These are phyloP conservation scores for Diogma glabrata DNA, from an alignment of 2,888 invertebrate genomes.

Conservation along the genomic window DNA sequence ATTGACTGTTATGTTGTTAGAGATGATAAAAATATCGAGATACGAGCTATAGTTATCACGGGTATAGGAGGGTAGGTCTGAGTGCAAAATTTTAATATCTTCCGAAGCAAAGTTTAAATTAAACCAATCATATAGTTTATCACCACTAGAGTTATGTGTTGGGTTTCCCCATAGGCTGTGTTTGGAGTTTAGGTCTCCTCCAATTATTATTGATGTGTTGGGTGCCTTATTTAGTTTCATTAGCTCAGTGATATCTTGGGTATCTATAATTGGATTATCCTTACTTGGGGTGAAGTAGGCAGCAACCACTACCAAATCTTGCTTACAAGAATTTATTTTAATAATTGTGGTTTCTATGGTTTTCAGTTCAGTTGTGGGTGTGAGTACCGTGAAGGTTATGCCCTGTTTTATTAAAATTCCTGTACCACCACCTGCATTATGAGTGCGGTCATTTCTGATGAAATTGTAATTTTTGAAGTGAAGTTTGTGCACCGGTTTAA, in stretches of 20 bases:
- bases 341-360: neutral
- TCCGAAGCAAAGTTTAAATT: neutral
- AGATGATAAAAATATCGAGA: neutral
- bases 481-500: neutral
- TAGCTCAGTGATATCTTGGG: neutral
- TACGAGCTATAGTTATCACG: neutral
- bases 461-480: neutral
- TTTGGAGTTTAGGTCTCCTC: neutral
- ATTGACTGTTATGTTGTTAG: neutral
- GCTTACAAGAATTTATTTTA: neutral
- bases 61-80: neutral
- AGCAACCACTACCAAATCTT: neutral
- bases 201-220: neutral
- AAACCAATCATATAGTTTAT: neutral
- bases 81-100: neutral
- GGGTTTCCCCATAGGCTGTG: neutral
- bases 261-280: neutral
- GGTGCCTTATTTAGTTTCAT: neutral
- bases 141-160: neutral
- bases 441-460: neutral
- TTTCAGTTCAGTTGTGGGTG: neutral
- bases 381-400: neutral
- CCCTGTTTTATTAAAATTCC: neutral
- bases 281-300: neutral
- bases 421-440: neutral